Evolutionary conservation across 2,797 vertebrate species (phyloP).

Genomic region (Aselliscus stoliczkanus): DNA sequence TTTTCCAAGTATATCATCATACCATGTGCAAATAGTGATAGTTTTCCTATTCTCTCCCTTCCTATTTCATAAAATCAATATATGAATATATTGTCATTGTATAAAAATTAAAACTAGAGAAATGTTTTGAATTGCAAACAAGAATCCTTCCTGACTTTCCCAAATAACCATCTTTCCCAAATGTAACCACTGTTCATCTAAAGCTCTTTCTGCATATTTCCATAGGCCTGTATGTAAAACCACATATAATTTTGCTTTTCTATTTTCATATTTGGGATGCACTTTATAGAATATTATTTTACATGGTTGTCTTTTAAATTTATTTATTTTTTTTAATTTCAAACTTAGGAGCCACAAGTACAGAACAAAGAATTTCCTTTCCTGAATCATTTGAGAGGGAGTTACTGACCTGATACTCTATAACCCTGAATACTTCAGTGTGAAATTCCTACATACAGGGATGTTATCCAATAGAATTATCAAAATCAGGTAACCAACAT

Average conservation of each 20-base stretch:
- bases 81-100: constrained; percentile 4
- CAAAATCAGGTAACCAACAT: not conserved
- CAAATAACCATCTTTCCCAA: not conserved
- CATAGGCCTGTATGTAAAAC: not conserved
- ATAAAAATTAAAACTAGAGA: constrained; percentile 10
- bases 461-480: not conserved
- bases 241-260: not conserved
- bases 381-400: not conserved
- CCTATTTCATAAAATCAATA: constrained; percentile 5
- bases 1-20: not conserved
- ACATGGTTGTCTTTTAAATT: not conserved
- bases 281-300: not conserved
- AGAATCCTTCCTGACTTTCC: not conserved
- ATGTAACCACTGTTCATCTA: not conserved
- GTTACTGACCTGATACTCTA: not conserved
- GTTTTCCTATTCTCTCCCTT: not conserved
- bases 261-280: not conserved
- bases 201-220: not conserved
- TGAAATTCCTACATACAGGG: not conserved
- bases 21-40: not conserved
- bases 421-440: not conserved
- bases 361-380: not conserved
- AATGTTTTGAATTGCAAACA: constrained; percentile 24
- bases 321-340: not conserved
- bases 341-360: not conserved